A percentile compares a stretch with the other conserved stretches of the same genome.
phyloP scores from a whole-genome alignment of 2,113 vertebrate genomes.

The Pao palembangensis region DNA sequence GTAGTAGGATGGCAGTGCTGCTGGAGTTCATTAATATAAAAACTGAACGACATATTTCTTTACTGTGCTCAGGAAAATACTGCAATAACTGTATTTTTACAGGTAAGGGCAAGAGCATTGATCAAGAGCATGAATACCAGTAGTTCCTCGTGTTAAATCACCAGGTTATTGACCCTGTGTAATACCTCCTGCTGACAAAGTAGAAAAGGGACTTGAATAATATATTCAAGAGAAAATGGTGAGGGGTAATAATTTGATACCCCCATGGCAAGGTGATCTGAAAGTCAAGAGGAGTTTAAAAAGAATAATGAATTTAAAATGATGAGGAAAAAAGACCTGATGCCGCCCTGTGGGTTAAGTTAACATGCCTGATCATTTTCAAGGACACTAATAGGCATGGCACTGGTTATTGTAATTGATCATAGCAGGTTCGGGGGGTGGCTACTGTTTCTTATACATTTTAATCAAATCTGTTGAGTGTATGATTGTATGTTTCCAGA shows the following conservation, averaged over 20 bases:
- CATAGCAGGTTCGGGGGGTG: background rate
- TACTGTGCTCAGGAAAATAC: slow-evolving; percentile 7
- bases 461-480: background rate
- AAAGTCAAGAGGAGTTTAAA: slow-evolving; percentile 58
- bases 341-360: slow-evolving; percentile 26
- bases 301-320: slow-evolving; percentile 43
- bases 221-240: slow-evolving; percentile 55
- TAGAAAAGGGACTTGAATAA: slow-evolving; percentile 63
- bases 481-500: slow-evolving; percentile 26
- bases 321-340: too few relatives aligned
- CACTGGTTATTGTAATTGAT: background rate
- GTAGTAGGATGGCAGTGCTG: slow-evolving; percentile 39
- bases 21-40: slow-evolving; percentile 55
- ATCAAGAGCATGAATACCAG: slow-evolving; percentile 63
- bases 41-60: background rate
- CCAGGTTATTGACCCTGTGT: slow-evolving; percentile 47
- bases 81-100: slow-evolving; percentile 53
- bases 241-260: slow-evolving; percentile 42
- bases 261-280: slow-evolving; percentile 60
- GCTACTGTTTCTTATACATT: background rate
- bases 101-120: slow-evolving; percentile 62
- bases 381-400: slow-evolving; percentile 1
- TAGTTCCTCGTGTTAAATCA: slow-evolving; percentile 57
- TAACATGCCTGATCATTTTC: slow-evolving; percentile 27
- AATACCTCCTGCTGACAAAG: slow-evolving; percentile 55